Evolutionary conservation across 2,888 invertebrate species (phyloP).

Genomic region (Drosophila rubida): DNA sequence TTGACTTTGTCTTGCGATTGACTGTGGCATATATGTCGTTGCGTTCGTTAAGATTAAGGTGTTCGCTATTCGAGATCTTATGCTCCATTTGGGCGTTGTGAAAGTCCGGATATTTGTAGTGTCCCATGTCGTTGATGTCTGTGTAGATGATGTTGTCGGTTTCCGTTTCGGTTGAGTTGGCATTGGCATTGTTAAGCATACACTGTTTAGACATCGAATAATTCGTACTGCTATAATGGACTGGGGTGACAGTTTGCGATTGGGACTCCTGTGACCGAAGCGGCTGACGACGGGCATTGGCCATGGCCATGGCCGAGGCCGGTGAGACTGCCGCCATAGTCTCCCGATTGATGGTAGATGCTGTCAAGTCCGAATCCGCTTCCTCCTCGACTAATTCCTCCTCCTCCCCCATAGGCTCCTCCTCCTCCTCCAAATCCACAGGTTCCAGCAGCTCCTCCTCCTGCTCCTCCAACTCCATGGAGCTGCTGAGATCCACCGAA

Average conservation of each 20-base stretch:
- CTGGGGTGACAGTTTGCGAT: conserved; percentile 84
- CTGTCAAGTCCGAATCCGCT: conserved; percentile 85
- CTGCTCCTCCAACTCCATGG: conserved; percentile 85
- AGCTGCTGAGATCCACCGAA: conserved; percentile 85
- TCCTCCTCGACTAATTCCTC: conserved; percentile 84
- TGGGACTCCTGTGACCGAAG: conserved; percentile 84
- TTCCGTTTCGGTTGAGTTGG: conserved; percentile 84
- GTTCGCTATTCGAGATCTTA: conserved; percentile 83
- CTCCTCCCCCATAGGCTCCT: conserved; percentile 81
- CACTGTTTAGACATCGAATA: conserved; percentile 86
- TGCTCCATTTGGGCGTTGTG: conserved; percentile 75
- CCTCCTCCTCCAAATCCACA: conserved; percentile 80
- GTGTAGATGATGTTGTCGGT: conserved; percentile 85
- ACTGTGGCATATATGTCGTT: conserved; percentile 85
- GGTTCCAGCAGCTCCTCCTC: conserved; percentile 72
- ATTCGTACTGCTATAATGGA: conserved; percentile 85
- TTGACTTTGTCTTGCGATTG: conserved; percentile 85
- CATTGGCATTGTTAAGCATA: conserved; percentile 83
- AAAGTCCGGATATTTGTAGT: conserved; percentile 82
- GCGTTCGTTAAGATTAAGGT: conserved; percentile 82
- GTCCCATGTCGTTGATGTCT: conserved; percentile 84
- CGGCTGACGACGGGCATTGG: conserved; percentile 84
- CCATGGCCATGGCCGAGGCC: conserved; percentile 77
- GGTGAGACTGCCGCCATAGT: conserved; percentile 82
- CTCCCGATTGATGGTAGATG: conserved; percentile 86